These are phyloP conservation scores for Tychaedon coryphoeus DNA, from an alignment of 2,113 vertebrate species.

Conservation along the genomic window DNA sequence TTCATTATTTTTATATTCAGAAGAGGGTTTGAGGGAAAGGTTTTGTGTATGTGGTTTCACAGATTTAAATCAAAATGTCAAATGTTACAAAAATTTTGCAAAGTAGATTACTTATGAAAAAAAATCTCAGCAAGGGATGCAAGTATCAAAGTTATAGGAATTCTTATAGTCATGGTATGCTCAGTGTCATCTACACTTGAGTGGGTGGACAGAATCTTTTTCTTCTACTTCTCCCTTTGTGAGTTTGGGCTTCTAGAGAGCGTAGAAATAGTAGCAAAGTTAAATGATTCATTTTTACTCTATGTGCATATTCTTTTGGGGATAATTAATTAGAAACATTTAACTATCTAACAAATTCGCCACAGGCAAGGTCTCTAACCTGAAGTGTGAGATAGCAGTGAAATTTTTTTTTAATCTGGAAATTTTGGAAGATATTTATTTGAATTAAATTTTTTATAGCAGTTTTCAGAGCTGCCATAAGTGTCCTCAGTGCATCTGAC, in stretches of 20 bases:
- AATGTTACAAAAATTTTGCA: neutral
- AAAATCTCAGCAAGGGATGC: neutral
- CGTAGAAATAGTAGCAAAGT: neutral
- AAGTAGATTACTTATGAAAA: neutral
- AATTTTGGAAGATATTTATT: neutral
- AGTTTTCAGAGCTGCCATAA: neutral
- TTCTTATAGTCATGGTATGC: neutral
- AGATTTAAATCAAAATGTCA: neutral
- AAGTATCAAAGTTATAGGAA: neutral
- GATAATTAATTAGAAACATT: neutral
- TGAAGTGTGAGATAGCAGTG: neutral
- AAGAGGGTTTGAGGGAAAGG: neutral
- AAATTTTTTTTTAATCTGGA: neutral
- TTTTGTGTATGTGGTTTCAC: neutral
- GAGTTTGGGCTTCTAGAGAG: neutral
- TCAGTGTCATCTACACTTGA: neutral
- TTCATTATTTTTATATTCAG: neutral
- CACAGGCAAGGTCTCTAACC: neutral
- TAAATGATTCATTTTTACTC: neutral
- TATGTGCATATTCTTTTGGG: neutral
- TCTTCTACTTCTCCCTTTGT: neutral
- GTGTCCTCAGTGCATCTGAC: neutral
- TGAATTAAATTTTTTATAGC: neutral
- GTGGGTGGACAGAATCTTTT: neutral
- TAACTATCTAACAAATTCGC: neutral